Evolutionary conservation across 2,888 invertebrate genomes (phyloP).

Genomic region (Erebia epiphron): DNA sequence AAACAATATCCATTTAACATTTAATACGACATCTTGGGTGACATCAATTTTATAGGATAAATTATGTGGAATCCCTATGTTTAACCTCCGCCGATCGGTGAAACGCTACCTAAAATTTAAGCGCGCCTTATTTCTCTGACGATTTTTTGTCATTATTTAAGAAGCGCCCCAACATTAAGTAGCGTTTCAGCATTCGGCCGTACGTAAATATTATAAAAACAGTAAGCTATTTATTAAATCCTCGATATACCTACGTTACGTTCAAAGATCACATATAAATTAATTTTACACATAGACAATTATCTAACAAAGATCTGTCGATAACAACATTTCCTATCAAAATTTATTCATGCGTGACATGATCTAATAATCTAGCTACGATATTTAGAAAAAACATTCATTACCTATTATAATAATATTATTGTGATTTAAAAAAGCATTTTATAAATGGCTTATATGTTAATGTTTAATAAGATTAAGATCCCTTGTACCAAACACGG

Average conservation of each 20-base stretch:
- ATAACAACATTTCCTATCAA: conserved; percentile 73
- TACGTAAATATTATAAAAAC: conserved; percentile 74
- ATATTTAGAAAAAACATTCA: conserved; percentile 55
- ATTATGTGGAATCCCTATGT: conserved; percentile 60
- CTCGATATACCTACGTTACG: conserved; percentile 56
- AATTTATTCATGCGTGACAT: conserved; percentile 58
- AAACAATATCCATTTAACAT: conserved; percentile 79
- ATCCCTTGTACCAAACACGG: conserved; percentile 72
- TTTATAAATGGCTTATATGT: conserved; percentile 62
- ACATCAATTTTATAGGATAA: conserved; percentile 65
- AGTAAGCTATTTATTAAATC: conserved; percentile 70
- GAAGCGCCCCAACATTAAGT: neutral
- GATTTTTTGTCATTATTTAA: neutral
- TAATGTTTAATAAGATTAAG: conserved; percentile 49
- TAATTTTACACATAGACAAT: conserved; percentile 69
- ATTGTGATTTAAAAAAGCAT: conserved; percentile 70
- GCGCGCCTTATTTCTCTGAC: neutral
- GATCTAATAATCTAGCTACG: conserved; percentile 70
- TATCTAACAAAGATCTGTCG: conserved; percentile 69
- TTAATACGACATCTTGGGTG: conserved; percentile 72
- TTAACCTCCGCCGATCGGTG: neutral
- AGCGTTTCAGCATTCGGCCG: neutral
- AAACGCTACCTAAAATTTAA: conserved; percentile 5
- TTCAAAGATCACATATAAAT: conserved; percentile 68
- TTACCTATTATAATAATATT: conserved; percentile 56